phyloP scores from a whole-genome alignment of 2,113 vertebrate genomes.

The Turnix velox region DNA sequence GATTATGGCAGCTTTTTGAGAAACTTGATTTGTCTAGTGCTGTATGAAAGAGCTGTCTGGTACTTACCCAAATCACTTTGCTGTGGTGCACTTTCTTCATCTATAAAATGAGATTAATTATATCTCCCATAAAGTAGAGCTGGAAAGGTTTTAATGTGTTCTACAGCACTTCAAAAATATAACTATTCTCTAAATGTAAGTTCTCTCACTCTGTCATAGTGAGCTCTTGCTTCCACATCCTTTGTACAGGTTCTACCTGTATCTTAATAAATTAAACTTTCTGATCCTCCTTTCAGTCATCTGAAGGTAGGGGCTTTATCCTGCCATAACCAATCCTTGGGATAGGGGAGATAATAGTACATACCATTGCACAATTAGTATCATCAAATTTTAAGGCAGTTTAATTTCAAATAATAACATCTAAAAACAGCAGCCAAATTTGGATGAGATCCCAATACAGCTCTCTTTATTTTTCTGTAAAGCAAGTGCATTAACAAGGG shows the following conservation, averaged over 20 bases:
- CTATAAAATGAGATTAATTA: background rate
- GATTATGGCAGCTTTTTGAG: background rate
- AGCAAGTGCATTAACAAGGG: slow-evolving; percentile 51
- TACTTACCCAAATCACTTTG: background rate
- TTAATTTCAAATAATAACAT: slow-evolving; percentile 36
- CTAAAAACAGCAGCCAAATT: background rate
- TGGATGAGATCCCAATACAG: slow-evolving; percentile 13
- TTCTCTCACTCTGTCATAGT: background rate
- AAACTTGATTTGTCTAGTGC: background rate
- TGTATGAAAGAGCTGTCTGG: background rate
- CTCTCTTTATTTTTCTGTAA: slow-evolving; percentile 39
- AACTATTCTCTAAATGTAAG: background rate
- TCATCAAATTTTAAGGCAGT: background rate
- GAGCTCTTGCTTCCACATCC: background rate
- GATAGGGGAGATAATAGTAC: background rate
- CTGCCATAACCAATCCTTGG: background rate
- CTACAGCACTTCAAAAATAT: background rate
- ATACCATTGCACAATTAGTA: background rate
- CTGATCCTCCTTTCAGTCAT: background rate
- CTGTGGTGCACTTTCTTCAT: background rate
- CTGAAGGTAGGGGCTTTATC: background rate
- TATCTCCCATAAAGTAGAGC: background rate
- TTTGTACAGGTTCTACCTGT: background rate
- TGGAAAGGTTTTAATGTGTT: background rate
- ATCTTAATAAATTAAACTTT: background rate